Percentiles rank a stretch among this genome's conserved stretches.
Evolutionary conservation across 2,113 vertebrate species (phyloP).

Genomic region (Sus scrofa): DNA sequence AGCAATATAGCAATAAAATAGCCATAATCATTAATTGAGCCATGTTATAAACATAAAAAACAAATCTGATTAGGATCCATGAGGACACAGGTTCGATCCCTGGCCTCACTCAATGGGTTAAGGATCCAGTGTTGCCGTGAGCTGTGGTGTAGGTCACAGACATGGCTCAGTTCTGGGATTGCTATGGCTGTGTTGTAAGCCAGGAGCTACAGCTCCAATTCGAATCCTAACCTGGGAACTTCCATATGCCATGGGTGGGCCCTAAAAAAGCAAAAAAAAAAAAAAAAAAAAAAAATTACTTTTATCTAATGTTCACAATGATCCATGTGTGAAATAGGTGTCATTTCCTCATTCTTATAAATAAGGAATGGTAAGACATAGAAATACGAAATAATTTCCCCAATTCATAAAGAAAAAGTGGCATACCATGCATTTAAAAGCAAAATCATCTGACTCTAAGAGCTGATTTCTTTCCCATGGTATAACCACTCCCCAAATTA

Average conservation of each 20-base stretch:
- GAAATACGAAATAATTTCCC: conserved; percentile 41
- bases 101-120: too few relatives aligned
- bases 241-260: too few relatives aligned
- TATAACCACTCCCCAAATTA: neutral
- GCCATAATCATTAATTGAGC: neutral
- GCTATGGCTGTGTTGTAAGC: too few relatives aligned
- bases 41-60: neutral
- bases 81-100: too few relatives aligned
- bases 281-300: neutral
- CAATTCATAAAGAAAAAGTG: neutral
- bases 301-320: conserved; percentile 12
- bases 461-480: neutral
- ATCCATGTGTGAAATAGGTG: neutral
- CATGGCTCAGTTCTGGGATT: too few relatives aligned
- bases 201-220: too few relatives aligned
- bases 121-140: too few relatives aligned
- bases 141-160: too few relatives aligned
- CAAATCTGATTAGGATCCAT: too few relatives aligned
- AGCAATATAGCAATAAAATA: neutral
- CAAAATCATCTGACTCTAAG: conserved; percentile 40
- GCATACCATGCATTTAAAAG: neutral
- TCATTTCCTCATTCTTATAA: conserved; percentile 24
- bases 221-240: too few relatives aligned
- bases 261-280: too few relatives aligned
- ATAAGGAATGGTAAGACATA: neutral